phyloP scores from a whole-genome alignment of 2,888 invertebrate genomes.

The Dynastes hyllus region DNA sequence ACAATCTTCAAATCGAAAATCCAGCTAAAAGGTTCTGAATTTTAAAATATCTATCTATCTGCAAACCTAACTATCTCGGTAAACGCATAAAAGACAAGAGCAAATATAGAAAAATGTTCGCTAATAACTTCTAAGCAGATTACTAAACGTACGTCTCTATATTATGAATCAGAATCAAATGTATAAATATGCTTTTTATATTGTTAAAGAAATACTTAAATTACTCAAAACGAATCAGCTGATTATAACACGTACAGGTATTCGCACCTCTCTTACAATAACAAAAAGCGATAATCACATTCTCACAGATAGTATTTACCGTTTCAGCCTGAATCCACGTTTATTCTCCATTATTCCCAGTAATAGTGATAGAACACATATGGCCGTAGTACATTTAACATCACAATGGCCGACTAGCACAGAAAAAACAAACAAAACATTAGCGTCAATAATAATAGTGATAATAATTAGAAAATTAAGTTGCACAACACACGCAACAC shows the following conservation, averaged over 20 bases:
- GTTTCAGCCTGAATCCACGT: conserved; percentile 22
- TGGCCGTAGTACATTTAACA: conserved; percentile 10
- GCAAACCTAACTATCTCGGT: neutral
- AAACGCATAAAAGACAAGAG: neutral
- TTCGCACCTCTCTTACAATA: neutral
- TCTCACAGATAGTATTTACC: conserved; percentile 13
- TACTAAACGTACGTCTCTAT: neutral
- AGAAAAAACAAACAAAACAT: conserved; percentile 21
- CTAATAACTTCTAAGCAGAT: neutral
- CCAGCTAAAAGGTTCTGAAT: no score
- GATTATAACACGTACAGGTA: neutral
- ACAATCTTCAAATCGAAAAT: no score
- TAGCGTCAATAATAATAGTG: conserved; percentile 13
- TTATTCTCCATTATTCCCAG: conserved; percentile 25
- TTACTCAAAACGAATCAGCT: neutral
- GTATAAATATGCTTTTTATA: neutral
- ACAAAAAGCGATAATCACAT: conserved; percentile 5
- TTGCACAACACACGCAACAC: conserved; percentile 29
- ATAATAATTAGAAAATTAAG: neutral
- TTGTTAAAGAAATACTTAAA: neutral
- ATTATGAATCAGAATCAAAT: neutral
- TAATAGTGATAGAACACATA: conserved; percentile 11
- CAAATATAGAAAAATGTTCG: neutral
- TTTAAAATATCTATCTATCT: no score
- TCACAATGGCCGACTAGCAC: conserved; percentile 9